Conservation (phyloP, 2,113 vertebrate species). For the Ornithorhynchus anatinus region DNA sequence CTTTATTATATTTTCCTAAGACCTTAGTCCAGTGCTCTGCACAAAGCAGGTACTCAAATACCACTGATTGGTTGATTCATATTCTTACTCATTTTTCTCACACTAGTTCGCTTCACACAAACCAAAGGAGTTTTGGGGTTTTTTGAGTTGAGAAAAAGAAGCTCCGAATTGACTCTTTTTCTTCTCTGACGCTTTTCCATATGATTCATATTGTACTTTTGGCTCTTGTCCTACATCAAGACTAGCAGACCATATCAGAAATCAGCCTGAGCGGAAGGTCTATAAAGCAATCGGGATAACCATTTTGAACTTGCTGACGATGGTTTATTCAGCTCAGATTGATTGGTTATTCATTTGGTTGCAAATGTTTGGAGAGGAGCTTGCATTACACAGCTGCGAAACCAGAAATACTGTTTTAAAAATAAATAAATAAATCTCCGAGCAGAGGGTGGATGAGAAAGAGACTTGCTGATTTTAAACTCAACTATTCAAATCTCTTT, state of each 20-base stretch:
- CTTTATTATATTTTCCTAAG: no score
- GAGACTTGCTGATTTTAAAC: neutral
- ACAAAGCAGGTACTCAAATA: no score
- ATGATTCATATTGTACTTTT: neutral
- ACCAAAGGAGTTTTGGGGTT: no score
- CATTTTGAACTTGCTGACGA: no score
- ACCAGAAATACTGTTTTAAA: neutral
- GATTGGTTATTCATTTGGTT: neutral
- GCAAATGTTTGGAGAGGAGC: neutral
- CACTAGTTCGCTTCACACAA: no score
- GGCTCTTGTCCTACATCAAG: neutral
- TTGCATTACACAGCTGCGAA: neutral
- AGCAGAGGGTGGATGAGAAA: neutral
- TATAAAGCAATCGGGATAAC: no score
- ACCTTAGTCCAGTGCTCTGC: no score
- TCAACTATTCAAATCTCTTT: neutral
- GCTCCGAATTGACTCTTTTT: neutral
- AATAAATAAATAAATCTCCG: no score
- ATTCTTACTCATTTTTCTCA: no score
- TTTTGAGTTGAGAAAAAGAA: neutral
- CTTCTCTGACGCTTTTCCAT: neutral
- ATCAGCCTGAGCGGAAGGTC: neutral
- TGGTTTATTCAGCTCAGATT: no score
- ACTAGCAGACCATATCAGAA: neutral
- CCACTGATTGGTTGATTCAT: no score